Evolutionary conservation across 2,113 vertebrate species (phyloP), one percentile per base, ranked within the genome.

Genomic region (Nothoprocta perdicaria): DNA sequence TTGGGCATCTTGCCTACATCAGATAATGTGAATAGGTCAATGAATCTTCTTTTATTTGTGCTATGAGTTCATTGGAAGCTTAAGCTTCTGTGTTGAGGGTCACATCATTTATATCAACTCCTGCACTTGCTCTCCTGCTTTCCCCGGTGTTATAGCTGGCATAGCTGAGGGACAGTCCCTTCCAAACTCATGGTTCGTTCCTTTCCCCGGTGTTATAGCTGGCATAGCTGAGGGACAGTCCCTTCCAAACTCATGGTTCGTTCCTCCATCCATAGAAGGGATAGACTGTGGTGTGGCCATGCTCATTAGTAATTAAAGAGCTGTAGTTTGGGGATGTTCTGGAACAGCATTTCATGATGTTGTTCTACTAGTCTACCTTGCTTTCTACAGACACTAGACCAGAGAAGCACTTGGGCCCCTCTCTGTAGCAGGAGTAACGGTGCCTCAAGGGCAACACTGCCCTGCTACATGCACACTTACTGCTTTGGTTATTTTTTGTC

Each of bases 31-130:
- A 92, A 80, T 35, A 77, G 53, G 74, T 83, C 82, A 62, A 53
- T 88, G 65, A 77, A 78, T 92, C 85, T 80, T 81, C 91, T 96
- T 91, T 80, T 33, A 72, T 86, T 93, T 66, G 84, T 91, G 87
- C 85, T 81, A 61, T 0, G 15, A 50, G 23, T 86, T 95, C 52
- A 26, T 91, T 67, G 90, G 80, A 78, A 87, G 50, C 40, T 33
- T 61, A 40, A 85, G 68, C 69, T 90, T 72, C 76, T 58, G 0
- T 4, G 21, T 68, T 68, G 89, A 81, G 87, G 66, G 80, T 92
- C 91, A 66, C 15, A 14, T 83, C 0, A 0, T 85, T 89, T 80
- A 14, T 86, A 92, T 77, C 84, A 75, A 48, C 23, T 35, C 29
- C 84, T 53, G 23, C 60, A 29, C 23, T 75, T 60, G 15, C 35